Base-by-base conservation (phyloP, 2,888 invertebrate species). In the Drosophila differens region DNA sequence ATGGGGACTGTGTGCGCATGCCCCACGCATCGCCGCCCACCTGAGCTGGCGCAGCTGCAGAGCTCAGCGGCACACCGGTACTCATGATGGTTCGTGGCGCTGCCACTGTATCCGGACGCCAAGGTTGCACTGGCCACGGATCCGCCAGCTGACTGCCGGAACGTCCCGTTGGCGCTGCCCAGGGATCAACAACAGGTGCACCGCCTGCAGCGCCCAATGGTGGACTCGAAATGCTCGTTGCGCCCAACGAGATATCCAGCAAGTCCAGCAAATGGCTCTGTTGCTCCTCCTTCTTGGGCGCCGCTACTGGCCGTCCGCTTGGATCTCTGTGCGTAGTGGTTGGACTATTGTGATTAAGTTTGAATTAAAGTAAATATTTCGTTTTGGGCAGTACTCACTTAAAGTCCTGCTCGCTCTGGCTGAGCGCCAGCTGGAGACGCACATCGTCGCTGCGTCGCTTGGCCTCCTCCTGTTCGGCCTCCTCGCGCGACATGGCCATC, bases 401-500 rank as follows among this genome's bases (percentile, higher is more conserved):
- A 94, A 97, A 97, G 94, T 98, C 98, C 93, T 98, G 96, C 94
- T 98, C 97, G 93, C 98, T 98, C 94, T 99, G 98, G 92, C 97
- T 97, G 84, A 99, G 95, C 47, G 99, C 99, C 93, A 99, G 95
- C 94, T 99, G 99, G 83, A 99, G 95, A 79, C 99, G 95, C 78
- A 99, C 98, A 94, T 99, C 99, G 93, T 99, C 99, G 84, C 98
- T 98, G 79, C 98, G 96, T 70, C 98, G 95, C 92, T 98, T 96
- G 83, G 98, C 96, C 94, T 99, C 98, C 93, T 99, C 99, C 87
- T 98, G 97, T 92, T 99, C 99, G 37, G 99, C 99, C 94, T 99
- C 99, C 94, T 99, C 99, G 76, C 99, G 96, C 58, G 98, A 98
- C 98, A 99, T 99, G 65, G 99, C 99, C 92, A 99, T 95, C 57